A percentile compares a stretch with the other conserved stretches of the same genome.
These are phyloP conservation scores for Aporophyla lueneburgensis DNA, from an alignment of 2,888 invertebrate species.

Conservation along the genomic window DNA sequence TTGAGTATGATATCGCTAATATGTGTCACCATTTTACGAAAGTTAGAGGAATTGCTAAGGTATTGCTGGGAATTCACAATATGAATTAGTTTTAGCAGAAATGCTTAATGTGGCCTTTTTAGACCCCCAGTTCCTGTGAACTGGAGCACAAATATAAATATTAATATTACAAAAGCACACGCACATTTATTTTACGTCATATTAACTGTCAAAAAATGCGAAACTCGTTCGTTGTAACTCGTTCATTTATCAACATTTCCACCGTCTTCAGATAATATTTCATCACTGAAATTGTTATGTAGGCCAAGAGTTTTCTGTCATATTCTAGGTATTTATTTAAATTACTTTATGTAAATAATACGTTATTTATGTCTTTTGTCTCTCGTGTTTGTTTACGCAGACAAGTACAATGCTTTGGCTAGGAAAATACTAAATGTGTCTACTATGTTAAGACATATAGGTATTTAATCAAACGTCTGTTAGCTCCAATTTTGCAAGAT, in stretches of 20 bases:
- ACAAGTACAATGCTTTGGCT: not conserved
- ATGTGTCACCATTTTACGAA: too few species aligned
- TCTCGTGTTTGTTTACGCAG: not conserved
- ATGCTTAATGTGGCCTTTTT: too few species aligned
- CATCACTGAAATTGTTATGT: constrained; percentile 25
- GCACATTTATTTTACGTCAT: constrained; percentile 29
- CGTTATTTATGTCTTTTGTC: not conserved
- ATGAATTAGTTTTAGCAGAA: too few species aligned
- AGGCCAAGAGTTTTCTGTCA: not conserved
- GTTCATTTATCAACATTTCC: constrained; percentile 40
- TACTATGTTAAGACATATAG: not conserved
- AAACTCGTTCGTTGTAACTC: constrained; percentile 22
- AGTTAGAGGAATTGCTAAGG: too few species aligned
- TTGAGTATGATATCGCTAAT: too few species aligned
- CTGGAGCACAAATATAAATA: constrained; percentile 10
- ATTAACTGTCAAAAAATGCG: constrained; percentile 53
- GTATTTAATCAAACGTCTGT: not conserved
- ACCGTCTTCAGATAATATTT: constrained; percentile 38
- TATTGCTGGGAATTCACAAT: too few species aligned
- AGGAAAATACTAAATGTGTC: not conserved
- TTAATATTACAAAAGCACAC: not conserved
- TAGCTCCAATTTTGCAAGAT: not conserved
- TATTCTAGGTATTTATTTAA: constrained; percentile 3
- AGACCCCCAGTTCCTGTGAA: too few species aligned
- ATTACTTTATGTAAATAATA: not conserved